These are phyloP conservation scores for Austrofundulus limnaeus DNA, from an alignment of 2,113 vertebrate species.

Conservation along the genomic window DNA sequence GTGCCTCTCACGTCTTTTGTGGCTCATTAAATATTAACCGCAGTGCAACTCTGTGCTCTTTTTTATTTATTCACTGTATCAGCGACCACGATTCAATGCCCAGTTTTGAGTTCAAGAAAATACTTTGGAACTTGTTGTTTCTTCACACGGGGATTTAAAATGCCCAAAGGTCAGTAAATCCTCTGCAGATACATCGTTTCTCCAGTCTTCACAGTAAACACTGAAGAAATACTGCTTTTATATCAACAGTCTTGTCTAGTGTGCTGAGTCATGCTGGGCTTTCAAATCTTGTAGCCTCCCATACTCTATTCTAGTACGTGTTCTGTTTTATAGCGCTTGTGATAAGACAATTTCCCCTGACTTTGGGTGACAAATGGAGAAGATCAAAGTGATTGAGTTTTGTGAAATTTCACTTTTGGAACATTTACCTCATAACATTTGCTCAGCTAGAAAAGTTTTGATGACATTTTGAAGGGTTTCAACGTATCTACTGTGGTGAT, in stretches of 20 bases:
- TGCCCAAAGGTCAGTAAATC: conserved; percentile 35
- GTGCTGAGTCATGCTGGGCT: conserved; percentile 4
- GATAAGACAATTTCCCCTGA: background rate
- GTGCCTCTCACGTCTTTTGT: conserved; percentile 9
- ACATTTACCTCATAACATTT: no score
- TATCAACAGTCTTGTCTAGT: background rate
- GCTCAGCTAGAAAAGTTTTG: no score
- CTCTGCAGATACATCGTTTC: conserved; percentile 34
- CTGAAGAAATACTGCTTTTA: conserved; percentile 14
- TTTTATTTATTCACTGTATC: conserved; percentile 57
- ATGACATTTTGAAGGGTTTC: no score
- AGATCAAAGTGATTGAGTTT: background rate
- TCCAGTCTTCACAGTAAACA: conserved; percentile 12
- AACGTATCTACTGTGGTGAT: no score
- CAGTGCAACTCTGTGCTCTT: conserved; percentile 32
- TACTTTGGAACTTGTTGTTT: conserved; percentile 39
- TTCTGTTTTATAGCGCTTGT: background rate
- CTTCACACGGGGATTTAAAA: conserved; percentile 27
- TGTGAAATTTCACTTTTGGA: no score
- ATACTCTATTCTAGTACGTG: background rate
- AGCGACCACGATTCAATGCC: background rate
- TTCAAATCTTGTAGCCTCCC: conserved; percentile 10
- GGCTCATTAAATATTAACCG: conserved; percentile 62
- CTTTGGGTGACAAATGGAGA: background rate
- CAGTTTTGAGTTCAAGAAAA: conserved; percentile 42